Conservation (phyloP, 1,140 invertebrate species). For the Callitettix versicolor region DNA sequence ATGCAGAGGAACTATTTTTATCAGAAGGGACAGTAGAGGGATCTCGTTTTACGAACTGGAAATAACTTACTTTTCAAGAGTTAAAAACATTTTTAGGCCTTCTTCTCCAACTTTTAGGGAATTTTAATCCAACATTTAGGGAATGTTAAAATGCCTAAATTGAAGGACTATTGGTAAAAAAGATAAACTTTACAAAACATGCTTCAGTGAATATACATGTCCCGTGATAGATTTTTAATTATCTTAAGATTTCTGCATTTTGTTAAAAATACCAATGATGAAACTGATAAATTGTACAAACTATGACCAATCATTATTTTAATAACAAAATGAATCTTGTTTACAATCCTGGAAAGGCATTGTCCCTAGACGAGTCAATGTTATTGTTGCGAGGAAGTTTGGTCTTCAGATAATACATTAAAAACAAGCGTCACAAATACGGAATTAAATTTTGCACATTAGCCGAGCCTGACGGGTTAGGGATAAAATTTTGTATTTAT, state of each 20-base stretch:
- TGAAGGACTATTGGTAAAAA: too few relatives aligned
- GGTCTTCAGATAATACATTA: conserved; percentile 26
- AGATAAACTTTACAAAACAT: too few relatives aligned
- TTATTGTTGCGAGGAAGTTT: conserved; percentile 28
- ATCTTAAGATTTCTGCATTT: conserved; percentile 7
- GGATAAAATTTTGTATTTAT: conserved; percentile 22
- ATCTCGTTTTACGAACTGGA: too few relatives aligned
- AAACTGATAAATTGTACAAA: background rate
- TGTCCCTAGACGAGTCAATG: conserved; percentile 28
- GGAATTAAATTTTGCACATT: too few relatives aligned
- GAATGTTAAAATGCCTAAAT: background rate
- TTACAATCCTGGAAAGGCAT: conserved; percentile 24
- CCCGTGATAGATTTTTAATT: too few relatives aligned
- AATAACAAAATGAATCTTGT: conserved; percentile 24
- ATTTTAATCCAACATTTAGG: too few relatives aligned
- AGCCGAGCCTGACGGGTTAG: conserved; percentile 19
- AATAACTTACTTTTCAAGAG: too few relatives aligned
- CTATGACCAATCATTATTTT: conserved; percentile 19
- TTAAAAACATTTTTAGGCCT: too few relatives aligned
- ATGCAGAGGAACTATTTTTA: too few relatives aligned
- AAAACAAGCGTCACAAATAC: too few relatives aligned
- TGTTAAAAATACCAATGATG: background rate
- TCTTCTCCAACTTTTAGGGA: too few relatives aligned
- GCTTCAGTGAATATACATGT: conserved; percentile 5
- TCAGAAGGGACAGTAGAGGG: too few relatives aligned